phyloP scores from a whole-genome alignment of 53 echinoderm and acorn worm species.

The Zoroaster sp. region DNA sequence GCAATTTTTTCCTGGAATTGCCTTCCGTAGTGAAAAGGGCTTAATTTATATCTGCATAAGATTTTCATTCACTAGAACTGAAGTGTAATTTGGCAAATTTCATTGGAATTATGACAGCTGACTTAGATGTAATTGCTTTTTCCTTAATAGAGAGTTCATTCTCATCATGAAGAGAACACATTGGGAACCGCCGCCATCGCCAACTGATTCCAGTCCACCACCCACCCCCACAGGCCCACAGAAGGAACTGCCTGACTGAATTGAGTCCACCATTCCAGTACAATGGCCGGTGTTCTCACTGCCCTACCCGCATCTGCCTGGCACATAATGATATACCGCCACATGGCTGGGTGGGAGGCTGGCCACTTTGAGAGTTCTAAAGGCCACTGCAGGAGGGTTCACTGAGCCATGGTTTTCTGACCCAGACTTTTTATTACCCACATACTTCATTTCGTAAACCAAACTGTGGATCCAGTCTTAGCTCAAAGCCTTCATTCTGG shows the following conservation, averaged over 20 bases:
- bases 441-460: slow-evolving; percentile 67
- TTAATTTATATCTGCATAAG: too few species aligned
- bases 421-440: slow-evolving; percentile 69
- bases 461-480: background rate
- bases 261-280: slow-evolving; percentile 67
- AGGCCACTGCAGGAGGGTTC: slow-evolving; percentile 54
- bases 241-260: slow-evolving; percentile 52
- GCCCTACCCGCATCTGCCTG: slow-evolving; percentile 63
- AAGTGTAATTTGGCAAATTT: too few species aligned
- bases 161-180: slow-evolving; percentile 24
- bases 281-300: slow-evolving; percentile 57
- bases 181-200: background rate
- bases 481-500: slow-evolving; percentile 51
- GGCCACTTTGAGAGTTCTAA: slow-evolving; percentile 66
- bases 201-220: background rate
- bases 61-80: too few species aligned
- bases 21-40: too few species aligned
- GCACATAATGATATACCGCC: slow-evolving; percentile 75
- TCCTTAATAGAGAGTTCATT: too few species aligned
- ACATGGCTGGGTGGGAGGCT: slow-evolving; percentile 69
- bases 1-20: too few species aligned
- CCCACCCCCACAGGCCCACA: background rate
- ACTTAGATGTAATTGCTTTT: too few species aligned
- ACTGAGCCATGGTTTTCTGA: slow-evolving; percentile 72
- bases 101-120: too few species aligned